A percentile compares a stretch with the other conserved stretches of the same genome.
phyloP scores from a whole-genome alignment of 2,113 vertebrate genomes.

The Hyperopisus bebe region DNA sequence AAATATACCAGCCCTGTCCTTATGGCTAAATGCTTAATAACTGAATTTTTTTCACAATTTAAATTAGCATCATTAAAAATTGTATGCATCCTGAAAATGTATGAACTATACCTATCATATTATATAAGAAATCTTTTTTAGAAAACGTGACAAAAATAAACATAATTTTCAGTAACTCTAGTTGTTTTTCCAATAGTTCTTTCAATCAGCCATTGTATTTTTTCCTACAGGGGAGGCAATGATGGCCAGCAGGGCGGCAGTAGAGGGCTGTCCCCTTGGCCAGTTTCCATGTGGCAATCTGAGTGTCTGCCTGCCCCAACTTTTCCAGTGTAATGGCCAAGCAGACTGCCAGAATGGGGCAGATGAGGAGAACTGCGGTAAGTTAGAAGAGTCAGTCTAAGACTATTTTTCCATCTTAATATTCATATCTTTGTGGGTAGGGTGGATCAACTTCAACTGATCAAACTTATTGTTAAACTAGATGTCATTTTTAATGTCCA shows the following conservation, averaged over 20 bases:
- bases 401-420: background rate
- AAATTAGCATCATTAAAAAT: background rate
- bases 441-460: background rate
- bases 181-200: background rate
- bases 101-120: background rate
- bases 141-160: background rate
- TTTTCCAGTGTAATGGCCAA: slow-evolving; percentile 66
- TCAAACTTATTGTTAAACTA: background rate
- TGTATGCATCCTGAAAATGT: background rate
- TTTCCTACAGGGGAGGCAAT: slow-evolving; percentile 37
- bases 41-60: background rate
- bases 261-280: slow-evolving; percentile 56
- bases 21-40: background rate
- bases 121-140: background rate
- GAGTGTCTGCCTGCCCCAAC: slow-evolving; percentile 57
- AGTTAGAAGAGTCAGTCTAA: slow-evolving; percentile 32
- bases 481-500: background rate
- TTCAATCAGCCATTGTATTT: background rate
- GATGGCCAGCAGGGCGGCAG: slow-evolving; percentile 31
- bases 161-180: background rate
- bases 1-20: background rate
- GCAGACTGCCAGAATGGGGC: slow-evolving; percentile 71
- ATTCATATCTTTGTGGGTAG: background rate
- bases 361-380: slow-evolving; percentile 64
- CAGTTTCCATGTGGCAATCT: slow-evolving; percentile 74